Evolutionary conservation across 2,888 invertebrate genomes (phyloP), one percentile per base, ranked within the genome.

Genomic region (Rhagium mordax): DNA sequence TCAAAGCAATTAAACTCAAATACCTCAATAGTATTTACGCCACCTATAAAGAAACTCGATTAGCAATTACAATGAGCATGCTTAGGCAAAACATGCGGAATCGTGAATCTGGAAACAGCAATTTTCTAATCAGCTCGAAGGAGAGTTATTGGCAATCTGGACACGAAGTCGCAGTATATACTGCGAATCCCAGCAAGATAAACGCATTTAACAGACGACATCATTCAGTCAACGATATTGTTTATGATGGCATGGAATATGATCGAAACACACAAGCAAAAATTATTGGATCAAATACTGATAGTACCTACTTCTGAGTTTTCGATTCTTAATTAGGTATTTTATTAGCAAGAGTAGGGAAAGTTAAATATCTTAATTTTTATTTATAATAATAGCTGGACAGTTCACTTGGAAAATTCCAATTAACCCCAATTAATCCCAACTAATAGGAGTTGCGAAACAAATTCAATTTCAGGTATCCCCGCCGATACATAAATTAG

Each of bases 51-150:
- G 67, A 41, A 68, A 62, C 68, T 68, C 72, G 70, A 76, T 77
- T 78, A 77, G 74, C 77, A 74, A 75, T 78, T 75, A 74, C 77
- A 79, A 77, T 76, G 64, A 72, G 72, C 71, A 70, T 73, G 70
- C 71, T 70, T 67, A 74, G 70, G 51, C 47, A 47, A 71, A 72
- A 74, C 72, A 78, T 71, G 72, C 72, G 62, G 61, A 66, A 72
- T 74, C 75, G 78, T 75, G 75, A 70, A 74, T 71, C 72, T 74
- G 66, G 68, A 74, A 74, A 70, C 67, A 61, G 69, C 75, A 74
- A 71, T 74, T 74, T 75, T 75, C 73, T 78, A 76, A 76, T 76
- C 76, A 71, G 73, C 66, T 67, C 61, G 66, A 74, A 61, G 33
- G 69, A 72, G 76, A 78, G 68, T 76, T 78, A 76, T 76, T 75